Evolutionary conservation across 2,797 vertebrate species (phyloP).

Genomic region (Eulemur albifrons): DNA sequence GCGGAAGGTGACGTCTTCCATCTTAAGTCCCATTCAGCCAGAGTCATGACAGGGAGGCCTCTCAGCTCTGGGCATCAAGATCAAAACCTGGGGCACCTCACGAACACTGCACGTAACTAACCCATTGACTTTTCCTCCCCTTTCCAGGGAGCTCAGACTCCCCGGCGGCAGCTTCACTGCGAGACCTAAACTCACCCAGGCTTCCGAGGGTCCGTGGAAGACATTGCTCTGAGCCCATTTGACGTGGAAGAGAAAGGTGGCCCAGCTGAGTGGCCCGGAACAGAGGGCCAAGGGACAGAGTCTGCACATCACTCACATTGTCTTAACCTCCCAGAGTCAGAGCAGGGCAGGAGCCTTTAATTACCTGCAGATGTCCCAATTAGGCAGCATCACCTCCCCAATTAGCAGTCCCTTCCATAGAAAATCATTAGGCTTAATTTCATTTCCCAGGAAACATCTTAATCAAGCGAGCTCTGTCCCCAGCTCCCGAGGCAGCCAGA

Average conservation of each 20-base stretch:
- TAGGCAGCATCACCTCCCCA: constrained; percentile 70
- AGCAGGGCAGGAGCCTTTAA: constrained; percentile 61
- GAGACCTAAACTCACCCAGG: not conserved
- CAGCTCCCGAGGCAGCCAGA: constrained; percentile 50
- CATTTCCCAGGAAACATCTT: constrained; percentile 75
- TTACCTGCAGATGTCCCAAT: constrained; percentile 79
- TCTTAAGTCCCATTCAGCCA: not conserved
- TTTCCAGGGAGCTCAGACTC: not conserved
- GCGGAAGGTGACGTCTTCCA: not conserved
- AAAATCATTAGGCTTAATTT: constrained; percentile 78
- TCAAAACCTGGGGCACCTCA: not conserved
- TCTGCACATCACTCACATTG: not conserved
- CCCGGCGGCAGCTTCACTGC: not conserved
- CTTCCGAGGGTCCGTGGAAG: not conserved
- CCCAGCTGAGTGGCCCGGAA: not conserved
- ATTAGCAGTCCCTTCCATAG: constrained; percentile 74
- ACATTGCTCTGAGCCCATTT: not conserved
- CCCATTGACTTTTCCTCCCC: not conserved
- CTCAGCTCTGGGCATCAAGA: not conserved
- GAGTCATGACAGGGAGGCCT: not conserved
- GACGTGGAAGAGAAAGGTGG: not conserved
- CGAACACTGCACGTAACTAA: not conserved
- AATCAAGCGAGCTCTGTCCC: constrained; percentile 68
- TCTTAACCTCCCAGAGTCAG: constrained; percentile 1
- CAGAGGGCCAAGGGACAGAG: not conserved